phyloP scores from a whole-genome alignment of 37 sponge, comb jelly and placozoan genomes.

The Beroe forskalii region DNA sequence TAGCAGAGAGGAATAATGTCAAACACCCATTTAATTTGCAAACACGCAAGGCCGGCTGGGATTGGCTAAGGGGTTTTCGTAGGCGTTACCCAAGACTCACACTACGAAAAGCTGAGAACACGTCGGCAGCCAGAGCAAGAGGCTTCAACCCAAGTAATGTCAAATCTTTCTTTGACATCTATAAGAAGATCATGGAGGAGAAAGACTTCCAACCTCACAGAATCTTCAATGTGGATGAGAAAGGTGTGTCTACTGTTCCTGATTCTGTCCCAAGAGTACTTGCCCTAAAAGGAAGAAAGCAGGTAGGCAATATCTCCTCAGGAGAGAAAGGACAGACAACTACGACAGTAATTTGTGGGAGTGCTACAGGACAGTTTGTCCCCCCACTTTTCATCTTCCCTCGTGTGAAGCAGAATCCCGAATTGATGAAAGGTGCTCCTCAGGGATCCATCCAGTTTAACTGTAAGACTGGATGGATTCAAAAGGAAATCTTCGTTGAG shows the following conservation, averaged over 20 bases:
- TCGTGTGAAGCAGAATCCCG: neutral
- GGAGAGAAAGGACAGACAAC: neutral
- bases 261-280: neutral
- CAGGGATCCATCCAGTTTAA: neutral
- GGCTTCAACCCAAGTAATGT: neutral
- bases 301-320: neutral
- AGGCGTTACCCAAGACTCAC: neutral
- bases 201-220: neutral
- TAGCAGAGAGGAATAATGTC: conserved; percentile 5
- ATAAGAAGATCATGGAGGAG: neutral
- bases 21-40: neutral
- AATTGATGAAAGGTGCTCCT: conserved; percentile 21
- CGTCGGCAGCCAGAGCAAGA: neutral
- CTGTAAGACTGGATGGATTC: neutral
- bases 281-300: conserved; percentile 4
- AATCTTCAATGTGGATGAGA: conserved; percentile 2
- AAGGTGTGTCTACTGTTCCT: conserved; percentile 19
- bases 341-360: neutral
- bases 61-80: neutral
- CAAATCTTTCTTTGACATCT: neutral
- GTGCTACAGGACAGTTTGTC: neutral
- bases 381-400: conserved; percentile 16
- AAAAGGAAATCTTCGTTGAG: neutral
- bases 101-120: conserved; percentile 28
- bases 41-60: neutral